Conservation (phyloP, 2,888 invertebrate genomes). For the Sabatieria punctata region DNA sequence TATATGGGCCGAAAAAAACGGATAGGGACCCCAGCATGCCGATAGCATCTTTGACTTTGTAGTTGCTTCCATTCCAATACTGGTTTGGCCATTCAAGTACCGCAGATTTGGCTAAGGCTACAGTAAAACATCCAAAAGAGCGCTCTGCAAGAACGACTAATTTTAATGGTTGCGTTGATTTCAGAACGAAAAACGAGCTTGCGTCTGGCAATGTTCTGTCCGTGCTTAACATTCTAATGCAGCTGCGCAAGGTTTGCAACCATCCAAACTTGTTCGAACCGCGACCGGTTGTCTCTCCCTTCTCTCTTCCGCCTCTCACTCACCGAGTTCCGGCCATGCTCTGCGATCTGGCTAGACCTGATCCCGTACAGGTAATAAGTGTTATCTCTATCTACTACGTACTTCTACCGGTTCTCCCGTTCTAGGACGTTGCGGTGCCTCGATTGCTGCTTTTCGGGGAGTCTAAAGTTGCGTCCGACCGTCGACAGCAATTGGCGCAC, state of each 20-base stretch:
- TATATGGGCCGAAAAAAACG: too few relatives aligned
- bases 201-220: constrained; percentile 78
- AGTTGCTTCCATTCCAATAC: too few relatives aligned
- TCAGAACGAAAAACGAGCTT: constrained; percentile 70
- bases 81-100: too few relatives aligned
- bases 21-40: too few relatives aligned
- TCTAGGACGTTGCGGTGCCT: neutral
- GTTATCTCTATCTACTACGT: too few relatives aligned
- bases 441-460: neutral
- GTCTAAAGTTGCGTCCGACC: neutral
- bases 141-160: too few relatives aligned
- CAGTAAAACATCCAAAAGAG: too few relatives aligned
- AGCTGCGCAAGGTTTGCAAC: constrained; percentile 88
- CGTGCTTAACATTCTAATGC: constrained; percentile 91
- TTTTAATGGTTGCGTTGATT: neutral
- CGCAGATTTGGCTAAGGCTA: too few relatives aligned
- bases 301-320: constrained; percentile 34
- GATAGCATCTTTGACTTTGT: too few relatives aligned
- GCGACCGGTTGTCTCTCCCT: constrained; percentile 79
- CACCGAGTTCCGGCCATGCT: constrained; percentile 13
- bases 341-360: constrained; percentile 10
- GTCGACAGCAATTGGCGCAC: neutral
- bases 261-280: constrained; percentile 96
- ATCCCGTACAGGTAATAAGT: too few relatives aligned
- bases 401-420: neutral